These are phyloP conservation scores for Apis mellifera DNA, from an alignment of 1,140 invertebrate genomes.

Conservation along the genomic window DNA sequence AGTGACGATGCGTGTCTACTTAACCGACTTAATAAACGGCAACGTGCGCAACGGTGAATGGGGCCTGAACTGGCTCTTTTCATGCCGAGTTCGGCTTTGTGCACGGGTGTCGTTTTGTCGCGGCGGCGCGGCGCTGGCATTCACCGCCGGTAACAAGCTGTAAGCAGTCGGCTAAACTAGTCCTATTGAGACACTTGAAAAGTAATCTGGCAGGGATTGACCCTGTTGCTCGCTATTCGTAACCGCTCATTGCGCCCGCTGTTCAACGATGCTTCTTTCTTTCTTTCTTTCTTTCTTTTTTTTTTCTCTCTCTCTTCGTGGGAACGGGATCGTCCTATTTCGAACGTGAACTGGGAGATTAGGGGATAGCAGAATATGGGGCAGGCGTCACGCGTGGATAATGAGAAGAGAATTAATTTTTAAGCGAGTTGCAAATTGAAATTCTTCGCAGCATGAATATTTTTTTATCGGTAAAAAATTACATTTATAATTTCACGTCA, in stretches of 20 bases:
- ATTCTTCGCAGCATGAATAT: no score
- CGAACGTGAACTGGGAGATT: no score
- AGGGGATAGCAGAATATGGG: no score
- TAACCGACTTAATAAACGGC: slow-evolving; percentile 43
- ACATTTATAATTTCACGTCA: no score
- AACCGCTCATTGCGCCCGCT: background rate
- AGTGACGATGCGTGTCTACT: slow-evolving; percentile 25
- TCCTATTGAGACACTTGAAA: slow-evolving; percentile 64
- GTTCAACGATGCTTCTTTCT: no score
- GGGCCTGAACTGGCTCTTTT: slow-evolving; percentile 43
- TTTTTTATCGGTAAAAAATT: no score
- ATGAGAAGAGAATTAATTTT: no score
- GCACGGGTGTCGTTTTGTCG: slow-evolving; percentile 47
- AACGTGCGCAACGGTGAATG: slow-evolving; percentile 32
- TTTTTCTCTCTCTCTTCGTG: background rate
- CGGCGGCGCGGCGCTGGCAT: slow-evolving; percentile 52
- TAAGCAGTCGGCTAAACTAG: slow-evolving; percentile 62
- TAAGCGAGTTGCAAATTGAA: no score
- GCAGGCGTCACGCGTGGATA: no score
- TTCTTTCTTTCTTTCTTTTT: no score
- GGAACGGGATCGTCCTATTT: background rate
- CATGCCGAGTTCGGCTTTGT: slow-evolving; percentile 37
- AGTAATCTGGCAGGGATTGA: slow-evolving; percentile 59
- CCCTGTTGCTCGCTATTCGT: slow-evolving; percentile 43
- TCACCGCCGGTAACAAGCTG: slow-evolving; percentile 54